phyloP scores from a whole-genome alignment of 1,140 invertebrate species.

The Listronotus oregonensis region DNA sequence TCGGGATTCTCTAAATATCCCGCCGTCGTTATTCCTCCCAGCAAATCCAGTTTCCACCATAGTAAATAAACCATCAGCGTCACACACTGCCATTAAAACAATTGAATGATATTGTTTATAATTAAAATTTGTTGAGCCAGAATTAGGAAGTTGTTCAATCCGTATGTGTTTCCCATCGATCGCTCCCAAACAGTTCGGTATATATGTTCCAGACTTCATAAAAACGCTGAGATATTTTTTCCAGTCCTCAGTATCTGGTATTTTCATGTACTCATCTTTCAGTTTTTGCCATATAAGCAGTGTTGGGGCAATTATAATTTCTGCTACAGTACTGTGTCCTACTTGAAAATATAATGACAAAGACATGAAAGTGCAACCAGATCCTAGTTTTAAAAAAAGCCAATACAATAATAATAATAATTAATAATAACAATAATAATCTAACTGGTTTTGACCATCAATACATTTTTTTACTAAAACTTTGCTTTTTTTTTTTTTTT shows the following conservation, averaged over 20 bases:
- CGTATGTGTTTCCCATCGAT: constrained; percentile 19
- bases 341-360: constrained; percentile 19
- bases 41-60: constrained; percentile 32
- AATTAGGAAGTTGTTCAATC: constrained; percentile 19
- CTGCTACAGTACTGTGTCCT: constrained; percentile 14
- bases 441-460: background rate
- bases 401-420: background rate
- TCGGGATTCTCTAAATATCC: constrained; percentile 25
- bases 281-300: constrained; percentile 16
- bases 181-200: background rate
- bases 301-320: constrained; percentile 22
- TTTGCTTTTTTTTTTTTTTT: too few relatives aligned
- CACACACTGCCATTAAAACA: constrained; percentile 17
- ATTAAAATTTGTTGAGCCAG: constrained; percentile 29
- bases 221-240: constrained; percentile 21
- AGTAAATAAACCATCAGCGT: constrained; percentile 18
- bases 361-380: constrained; percentile 19
- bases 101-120: constrained; percentile 28
- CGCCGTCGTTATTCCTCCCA: constrained; percentile 35
- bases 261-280: constrained; percentile 6
- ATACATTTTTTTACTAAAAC: too few relatives aligned
- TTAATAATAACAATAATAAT: background rate
- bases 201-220: constrained; percentile 21
- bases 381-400: background rate
- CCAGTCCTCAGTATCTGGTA: background rate